Evolutionary conservation across 2,113 vertebrate genomes (phyloP).

Genomic region (Scortum barcoo): DNA sequence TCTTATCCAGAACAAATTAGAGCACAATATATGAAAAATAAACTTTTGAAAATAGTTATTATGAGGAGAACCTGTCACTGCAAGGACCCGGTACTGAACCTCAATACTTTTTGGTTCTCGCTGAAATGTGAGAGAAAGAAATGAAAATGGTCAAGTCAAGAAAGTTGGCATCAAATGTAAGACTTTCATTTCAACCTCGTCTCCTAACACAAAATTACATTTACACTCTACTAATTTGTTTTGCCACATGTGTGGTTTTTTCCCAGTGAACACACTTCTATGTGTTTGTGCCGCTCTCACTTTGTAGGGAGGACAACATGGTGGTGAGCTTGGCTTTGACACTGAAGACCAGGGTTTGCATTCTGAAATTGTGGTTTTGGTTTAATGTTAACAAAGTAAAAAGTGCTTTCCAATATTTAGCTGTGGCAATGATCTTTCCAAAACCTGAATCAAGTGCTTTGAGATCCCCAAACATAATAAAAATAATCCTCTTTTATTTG

Average conservation of each 20-base stretch:
- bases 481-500: too few species aligned
- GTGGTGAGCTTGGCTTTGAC: too few species aligned
- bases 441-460: too few species aligned
- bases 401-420: too few species aligned
- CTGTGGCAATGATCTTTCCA: too few species aligned
- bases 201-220: neutral
- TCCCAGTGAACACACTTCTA: neutral
- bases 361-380: neutral
- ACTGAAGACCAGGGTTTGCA: too few species aligned
- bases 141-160: neutral
- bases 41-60: neutral
- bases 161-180: neutral
- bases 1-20: neutral
- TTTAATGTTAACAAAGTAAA: neutral
- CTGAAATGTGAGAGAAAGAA: neutral
- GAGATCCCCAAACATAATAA: too few species aligned
- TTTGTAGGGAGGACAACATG: too few species aligned
- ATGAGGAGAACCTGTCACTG: neutral
- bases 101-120: neutral
- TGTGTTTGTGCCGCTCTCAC: too few species aligned
- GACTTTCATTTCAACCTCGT: neutral
- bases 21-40: neutral
- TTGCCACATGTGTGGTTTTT: neutral
- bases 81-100: neutral
- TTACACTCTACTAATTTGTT: neutral